A percentile compares a stretch with the other conserved stretches of the same genome.
These are phyloP conservation scores for Lethrus apterus DNA, from an alignment of 1,140 invertebrate genomes.

Conservation along the genomic window DNA sequence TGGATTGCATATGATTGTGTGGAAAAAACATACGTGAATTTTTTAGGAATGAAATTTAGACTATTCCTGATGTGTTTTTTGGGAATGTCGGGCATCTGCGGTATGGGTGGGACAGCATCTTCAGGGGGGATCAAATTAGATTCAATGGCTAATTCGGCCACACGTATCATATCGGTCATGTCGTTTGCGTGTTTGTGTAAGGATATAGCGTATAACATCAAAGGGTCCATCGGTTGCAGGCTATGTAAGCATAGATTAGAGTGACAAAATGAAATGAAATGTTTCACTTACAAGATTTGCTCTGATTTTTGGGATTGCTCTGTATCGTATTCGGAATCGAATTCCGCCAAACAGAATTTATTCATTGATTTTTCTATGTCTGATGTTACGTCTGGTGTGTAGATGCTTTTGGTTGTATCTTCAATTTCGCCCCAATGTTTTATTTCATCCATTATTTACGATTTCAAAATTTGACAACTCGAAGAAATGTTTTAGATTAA, in stretches of 20 bases:
- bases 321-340: constrained; percentile 20
- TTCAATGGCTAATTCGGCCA: constrained; percentile 29
- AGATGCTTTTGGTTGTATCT: neutral
- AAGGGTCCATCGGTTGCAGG: constrained; percentile 31
- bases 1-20: neutral
- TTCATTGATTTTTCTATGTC: constrained; percentile 36
- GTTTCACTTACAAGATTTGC: constrained; percentile 19
- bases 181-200: constrained; percentile 35
- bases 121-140: constrained; percentile 26
- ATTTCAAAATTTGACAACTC: too few relatives aligned
- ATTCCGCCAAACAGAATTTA: constrained; percentile 30
- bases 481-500: too few relatives aligned
- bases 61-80: constrained; percentile 26
- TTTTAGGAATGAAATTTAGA: constrained; percentile 32
- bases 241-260: constrained; percentile 18
- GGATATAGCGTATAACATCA: constrained; percentile 33
- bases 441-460: neutral
- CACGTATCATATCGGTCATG: constrained; percentile 32
- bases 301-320: constrained; percentile 18
- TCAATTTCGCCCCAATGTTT: constrained; percentile 31
- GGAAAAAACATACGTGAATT: constrained; percentile 22
- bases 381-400: constrained; percentile 27
- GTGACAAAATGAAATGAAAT: neutral
- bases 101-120: constrained; percentile 30
- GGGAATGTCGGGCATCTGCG: constrained; percentile 26